Evolutionary conservation across 2,797 vertebrate genomes (phyloP).

Genomic region (Arnoldichthys spilopterus): DNA sequence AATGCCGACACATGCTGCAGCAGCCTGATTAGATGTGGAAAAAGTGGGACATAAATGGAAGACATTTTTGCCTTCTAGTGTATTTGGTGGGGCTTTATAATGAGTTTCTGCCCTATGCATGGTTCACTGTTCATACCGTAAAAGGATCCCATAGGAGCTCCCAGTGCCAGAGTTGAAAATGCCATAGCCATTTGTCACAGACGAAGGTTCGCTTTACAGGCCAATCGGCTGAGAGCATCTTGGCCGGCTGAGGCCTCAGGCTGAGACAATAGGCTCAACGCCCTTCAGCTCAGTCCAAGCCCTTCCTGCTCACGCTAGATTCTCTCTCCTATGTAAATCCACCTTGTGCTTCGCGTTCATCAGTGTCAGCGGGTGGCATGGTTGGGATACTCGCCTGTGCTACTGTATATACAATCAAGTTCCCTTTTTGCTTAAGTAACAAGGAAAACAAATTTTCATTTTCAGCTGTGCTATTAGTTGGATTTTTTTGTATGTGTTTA

Average conservation of each 20-base stretch:
- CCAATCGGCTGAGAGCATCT: slow-evolving; percentile 71
- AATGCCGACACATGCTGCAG: slow-evolving; percentile 10
- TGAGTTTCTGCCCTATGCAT: slow-evolving; percentile 69
- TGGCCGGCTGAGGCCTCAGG: slow-evolving; percentile 59
- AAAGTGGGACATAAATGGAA: slow-evolving; percentile 46
- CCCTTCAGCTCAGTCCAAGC: slow-evolving; percentile 63
- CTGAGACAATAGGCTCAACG: slow-evolving; percentile 73
- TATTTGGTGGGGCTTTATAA: slow-evolving; percentile 72
- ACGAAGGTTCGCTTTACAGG: slow-evolving; percentile 68
- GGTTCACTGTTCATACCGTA: slow-evolving; percentile 68
- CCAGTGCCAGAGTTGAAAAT: slow-evolving; percentile 73
- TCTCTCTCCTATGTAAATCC: slow-evolving; percentile 15
- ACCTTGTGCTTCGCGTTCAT: slow-evolving; percentile 1
- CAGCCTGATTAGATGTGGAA: slow-evolving; percentile 35
- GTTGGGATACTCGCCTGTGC: background rate
- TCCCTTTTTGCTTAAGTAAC: background rate
- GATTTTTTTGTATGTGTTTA: slow-evolving; percentile 25
- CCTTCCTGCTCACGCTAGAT: slow-evolving; percentile 12
- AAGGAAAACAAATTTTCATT: background rate
- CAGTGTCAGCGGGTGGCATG: background rate
- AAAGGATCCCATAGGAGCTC: slow-evolving; percentile 72
- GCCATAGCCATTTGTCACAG: slow-evolving; percentile 80
- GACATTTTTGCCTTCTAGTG: slow-evolving; percentile 38
- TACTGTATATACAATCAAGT: slow-evolving; percentile 9
- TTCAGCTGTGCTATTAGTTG: background rate